Evolutionary conservation across 2,113 vertebrate genomes (phyloP), one percentile per base, ranked within the genome.

Genomic region (Hypomesus transpacificus): DNA sequence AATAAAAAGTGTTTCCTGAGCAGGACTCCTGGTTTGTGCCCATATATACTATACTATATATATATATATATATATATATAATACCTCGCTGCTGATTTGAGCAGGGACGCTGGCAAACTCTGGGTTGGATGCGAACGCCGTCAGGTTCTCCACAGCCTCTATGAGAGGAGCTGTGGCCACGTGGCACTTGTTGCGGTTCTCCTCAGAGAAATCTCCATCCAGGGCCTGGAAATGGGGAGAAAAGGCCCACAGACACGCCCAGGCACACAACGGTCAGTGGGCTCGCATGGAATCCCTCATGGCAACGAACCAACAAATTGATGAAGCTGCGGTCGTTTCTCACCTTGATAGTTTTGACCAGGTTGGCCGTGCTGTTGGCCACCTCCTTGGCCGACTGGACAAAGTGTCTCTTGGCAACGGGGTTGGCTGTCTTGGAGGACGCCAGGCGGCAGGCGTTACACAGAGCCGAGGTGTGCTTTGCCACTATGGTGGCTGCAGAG

Each of bases 331-430:
- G 73, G 28, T 5, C 39, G 39, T 46, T 46, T 26, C 75, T 57
- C 82, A 98, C 97, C 95, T 99, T 99, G 79, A 99, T 99, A 58
- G 97, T 99, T 88, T 99, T 99, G 73, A 99, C 97, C 74, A 99
- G 87, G 87, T 98, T 99, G 80, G 97, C 97, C 0, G 97, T 99
- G 90, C 95, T 99, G 89, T 99, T 99, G 65, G 97, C 97, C 21
- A 99, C 97, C 79, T 99, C 97, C 82, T 99, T 99, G 81, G 97
- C 97, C 9, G 97, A 99, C 81, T 99, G 97, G 70, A 99, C 97
- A 5, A 99, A 99, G 85, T 99, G 97, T 80, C 97, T 94, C 89
- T 98, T 98, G 84, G 97, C 97, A 3, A 97, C 94, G 0, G 97
- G 97, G 82, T 99, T 99, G 76, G 94, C 93, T 0, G 97, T 96